A percentile compares a stretch with the other conserved stretches of the same genome.
Evolutionary conservation across 2,888 invertebrate genomes (phyloP).

Genomic region (Cantharis nigra): DNA sequence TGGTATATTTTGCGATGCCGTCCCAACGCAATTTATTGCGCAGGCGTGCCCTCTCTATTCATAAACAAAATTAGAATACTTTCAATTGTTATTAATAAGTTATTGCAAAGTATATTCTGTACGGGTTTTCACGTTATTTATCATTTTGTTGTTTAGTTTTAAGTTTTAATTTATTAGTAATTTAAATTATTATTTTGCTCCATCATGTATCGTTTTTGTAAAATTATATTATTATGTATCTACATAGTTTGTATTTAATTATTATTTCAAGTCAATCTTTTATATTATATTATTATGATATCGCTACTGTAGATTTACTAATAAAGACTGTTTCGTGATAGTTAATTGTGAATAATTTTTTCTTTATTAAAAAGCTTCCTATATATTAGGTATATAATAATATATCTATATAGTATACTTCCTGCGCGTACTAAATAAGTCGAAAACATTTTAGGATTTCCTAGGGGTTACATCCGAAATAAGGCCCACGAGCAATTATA

Average conservation of each 20-base stretch:
- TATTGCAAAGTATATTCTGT: neutral
- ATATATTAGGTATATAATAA: neutral
- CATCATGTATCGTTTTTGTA: neutral
- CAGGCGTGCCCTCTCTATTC: neutral
- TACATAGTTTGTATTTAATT: neutral
- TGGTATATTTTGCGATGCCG: neutral
- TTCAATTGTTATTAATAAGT: neutral
- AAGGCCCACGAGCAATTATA: conserved; percentile 23
- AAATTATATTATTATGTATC: neutral
- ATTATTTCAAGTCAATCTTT: neutral
- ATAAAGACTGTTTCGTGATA: conserved; percentile 9
- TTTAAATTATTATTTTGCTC: neutral
- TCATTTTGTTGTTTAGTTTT: neutral
- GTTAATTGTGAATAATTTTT: conserved; percentile 17
- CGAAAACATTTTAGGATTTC: conserved; percentile 12
- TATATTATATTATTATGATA: neutral
- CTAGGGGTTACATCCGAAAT: conserved; percentile 23
- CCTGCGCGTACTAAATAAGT: conserved; percentile 7
- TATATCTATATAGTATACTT: neutral
- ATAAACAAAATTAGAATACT: neutral
- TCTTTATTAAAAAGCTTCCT: conserved; percentile 19
- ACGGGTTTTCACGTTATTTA: neutral
- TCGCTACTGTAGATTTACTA: neutral
- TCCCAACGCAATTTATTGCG: neutral
- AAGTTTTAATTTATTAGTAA: neutral